Base-by-base conservation (phyloP, 2,888 invertebrate genomes). In the Sarcophaga subvicina region DNA sequence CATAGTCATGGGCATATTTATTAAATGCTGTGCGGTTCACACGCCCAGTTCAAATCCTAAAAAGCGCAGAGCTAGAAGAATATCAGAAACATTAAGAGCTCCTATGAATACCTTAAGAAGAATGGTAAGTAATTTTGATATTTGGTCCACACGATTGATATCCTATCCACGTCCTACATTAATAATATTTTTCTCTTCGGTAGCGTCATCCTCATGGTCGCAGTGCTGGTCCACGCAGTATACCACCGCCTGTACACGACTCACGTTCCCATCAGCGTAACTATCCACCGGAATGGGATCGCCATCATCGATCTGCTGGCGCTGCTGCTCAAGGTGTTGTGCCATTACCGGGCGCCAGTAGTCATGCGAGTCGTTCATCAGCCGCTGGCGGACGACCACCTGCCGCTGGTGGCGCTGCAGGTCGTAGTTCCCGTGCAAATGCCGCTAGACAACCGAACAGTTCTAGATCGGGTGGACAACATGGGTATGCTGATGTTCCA, bases 1-100 rank as follows among this genome's bases (percentile, higher is more conserved):
- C 79, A 96, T 99, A 90, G 96, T 98, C 91, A 99, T 99, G 99
- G 99, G 98, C 79, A 95, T 98, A 83, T 99, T 99, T 94, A 99
- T 99, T 91, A 99, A 99, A 94, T 99, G 99, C 93, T 99, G 99
- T 94, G 99, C 99, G 49, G 99, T 99, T 77, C 99, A 99, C 94
- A 99, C 99, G 79, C 99, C 99, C 45, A 98, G 98, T 83, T 98
- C 98, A 88, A 99, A 99, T 95, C 99, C 99, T 8, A 99, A 99
- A 93, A 97, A 98, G 91, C 97, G 98, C 80, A 98, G 99, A 0
- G 99, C 99, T 12, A 96, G 98, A 89, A 96, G 98, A 89, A 95
- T 99, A 89, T 97, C 98, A 88, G 98, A 99, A 92, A 98, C 98
- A 6, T 94, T 98, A 45, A 95, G 98, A 63, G 95, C 97, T 89